phyloP scores from a whole-genome alignment of 2,888 invertebrate species.

The Archips xylosteana region DNA sequence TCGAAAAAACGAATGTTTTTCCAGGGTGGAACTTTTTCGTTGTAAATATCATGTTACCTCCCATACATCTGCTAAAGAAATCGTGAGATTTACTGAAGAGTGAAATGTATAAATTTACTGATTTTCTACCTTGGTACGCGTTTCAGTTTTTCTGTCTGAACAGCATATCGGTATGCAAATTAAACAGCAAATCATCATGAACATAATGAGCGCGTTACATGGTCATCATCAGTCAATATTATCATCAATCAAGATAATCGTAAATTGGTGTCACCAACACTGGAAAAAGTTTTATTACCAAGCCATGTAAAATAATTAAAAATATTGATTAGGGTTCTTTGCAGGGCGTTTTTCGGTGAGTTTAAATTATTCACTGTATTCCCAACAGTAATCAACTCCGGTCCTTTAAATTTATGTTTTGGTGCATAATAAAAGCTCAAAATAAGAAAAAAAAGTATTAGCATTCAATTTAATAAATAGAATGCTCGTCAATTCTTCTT shows the following conservation, averaged over 20 bases:
- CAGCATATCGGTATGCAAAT: too few species aligned
- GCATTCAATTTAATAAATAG: too few species aligned
- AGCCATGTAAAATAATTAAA: neutral
- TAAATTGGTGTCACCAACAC: neutral
- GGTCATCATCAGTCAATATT: neutral
- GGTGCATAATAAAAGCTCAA: neutral
- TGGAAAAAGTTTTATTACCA: neutral
- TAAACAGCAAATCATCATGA: too few species aligned
- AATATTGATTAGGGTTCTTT: slow-evolving; percentile 2
- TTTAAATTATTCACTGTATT: neutral
- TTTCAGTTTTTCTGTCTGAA: too few species aligned
- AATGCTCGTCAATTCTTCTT: too few species aligned
- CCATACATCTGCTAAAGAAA: too few species aligned
- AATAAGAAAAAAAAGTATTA: neutral
- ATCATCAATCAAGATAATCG: neutral
- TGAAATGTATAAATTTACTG: too few species aligned
- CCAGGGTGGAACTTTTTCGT: too few species aligned
- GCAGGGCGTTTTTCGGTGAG: neutral
- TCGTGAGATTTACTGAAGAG: too few species aligned
- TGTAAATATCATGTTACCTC: too few species aligned
- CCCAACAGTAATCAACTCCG: neutral
- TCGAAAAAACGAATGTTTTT: too few species aligned
- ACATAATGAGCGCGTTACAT: neutral
- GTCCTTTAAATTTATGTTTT: neutral
- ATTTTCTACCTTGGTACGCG: too few species aligned